Base-by-base conservation (phyloP, 2,113 vertebrate genomes). In the Eleginops maclovinus region DNA sequence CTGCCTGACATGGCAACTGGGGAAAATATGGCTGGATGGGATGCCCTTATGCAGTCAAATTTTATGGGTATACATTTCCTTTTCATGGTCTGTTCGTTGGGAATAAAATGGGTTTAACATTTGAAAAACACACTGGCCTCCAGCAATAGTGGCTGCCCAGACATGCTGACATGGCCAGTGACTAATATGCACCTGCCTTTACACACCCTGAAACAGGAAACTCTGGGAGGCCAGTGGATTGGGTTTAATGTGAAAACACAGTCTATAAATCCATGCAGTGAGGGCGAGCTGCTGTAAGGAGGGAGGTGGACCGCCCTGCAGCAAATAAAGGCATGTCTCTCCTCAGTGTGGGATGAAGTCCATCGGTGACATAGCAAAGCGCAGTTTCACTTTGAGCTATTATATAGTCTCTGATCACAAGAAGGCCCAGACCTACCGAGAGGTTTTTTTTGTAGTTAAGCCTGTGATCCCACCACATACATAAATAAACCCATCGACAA, bases 221-320 rank as follows among this genome's bases (percentile, higher is more conserved):
- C 60, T 81, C 72, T 16, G 50, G 36, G 58, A 22, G 75, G 74
- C 55, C 55, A 22, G 8, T 19, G 13, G 40, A 56, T 31, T 41
- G 50, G 46, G 22, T 50, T 65, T 12, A 59, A 84, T n/a, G 21
- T 47, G 44, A 41, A 75, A 76, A 71, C 64, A 51, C 58, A 58
- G 55, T 4, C 26, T 61, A 75, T 86, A 76, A 75, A 90, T 82
- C 2, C 58, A 77, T 21, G 44, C 72, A 77, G 44, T 6, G 64
- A 71, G 19, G 41, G 51, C 47, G 67, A 67, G 73, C 59, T 54
- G 50, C 51, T 80, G 62, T 15, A 1, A 69, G 62, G 50, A 75
- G 78, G 68, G 64, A 67, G 79, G 68, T 64, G 82, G 78, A 72
- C 86, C 75, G 80, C 85, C 87, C 88, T 92, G 89, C 92, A 89